Percentiles rank a stretch among this genome's conserved stretches.
phyloP scores from a whole-genome alignment of 2,797 vertebrate species.

The Molossus molossus region DNA sequence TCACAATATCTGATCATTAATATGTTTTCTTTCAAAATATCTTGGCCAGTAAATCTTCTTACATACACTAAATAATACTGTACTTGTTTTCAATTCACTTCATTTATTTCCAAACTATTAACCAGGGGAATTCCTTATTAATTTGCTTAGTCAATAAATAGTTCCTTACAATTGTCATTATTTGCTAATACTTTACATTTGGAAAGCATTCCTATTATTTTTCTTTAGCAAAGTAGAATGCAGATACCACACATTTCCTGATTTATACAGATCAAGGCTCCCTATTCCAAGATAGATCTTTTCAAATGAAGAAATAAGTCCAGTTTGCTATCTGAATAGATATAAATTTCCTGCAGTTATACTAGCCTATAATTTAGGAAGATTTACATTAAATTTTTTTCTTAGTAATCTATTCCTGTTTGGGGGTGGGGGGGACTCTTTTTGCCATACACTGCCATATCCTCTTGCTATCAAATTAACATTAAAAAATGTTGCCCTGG shows the following conservation, averaged over 20 bases:
- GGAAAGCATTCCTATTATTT: slow-evolving; percentile 23
- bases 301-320: slow-evolving; percentile 52
- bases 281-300: neutral
- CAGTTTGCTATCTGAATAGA: slow-evolving; percentile 18
- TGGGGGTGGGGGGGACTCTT: neutral
- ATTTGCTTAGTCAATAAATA: slow-evolving; percentile 29
- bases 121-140: slow-evolving; percentile 49
- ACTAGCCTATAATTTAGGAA: slow-evolving; percentile 34
- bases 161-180: slow-evolving; percentile 52
- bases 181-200: slow-evolving; percentile 60
- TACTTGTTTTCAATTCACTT: slow-evolving; percentile 25
- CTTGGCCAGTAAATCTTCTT: slow-evolving; percentile 54
- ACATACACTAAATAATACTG: slow-evolving; percentile 56
- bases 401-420: neutral
- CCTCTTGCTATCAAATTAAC: slow-evolving; percentile 53
- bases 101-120: slow-evolving; percentile 55
- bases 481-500: slow-evolving; percentile 38
- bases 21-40: slow-evolving; percentile 65
- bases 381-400: slow-evolving; percentile 36
- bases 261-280: neutral
- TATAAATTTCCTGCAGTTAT: slow-evolving; percentile 59
- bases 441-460: neutral
- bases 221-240: slow-evolving; percentile 39
- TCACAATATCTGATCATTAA: slow-evolving; percentile 58
- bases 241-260: neutral